Conservation (phyloP, 2,113 vertebrate genomes). For the Cariama cristata region DNA sequence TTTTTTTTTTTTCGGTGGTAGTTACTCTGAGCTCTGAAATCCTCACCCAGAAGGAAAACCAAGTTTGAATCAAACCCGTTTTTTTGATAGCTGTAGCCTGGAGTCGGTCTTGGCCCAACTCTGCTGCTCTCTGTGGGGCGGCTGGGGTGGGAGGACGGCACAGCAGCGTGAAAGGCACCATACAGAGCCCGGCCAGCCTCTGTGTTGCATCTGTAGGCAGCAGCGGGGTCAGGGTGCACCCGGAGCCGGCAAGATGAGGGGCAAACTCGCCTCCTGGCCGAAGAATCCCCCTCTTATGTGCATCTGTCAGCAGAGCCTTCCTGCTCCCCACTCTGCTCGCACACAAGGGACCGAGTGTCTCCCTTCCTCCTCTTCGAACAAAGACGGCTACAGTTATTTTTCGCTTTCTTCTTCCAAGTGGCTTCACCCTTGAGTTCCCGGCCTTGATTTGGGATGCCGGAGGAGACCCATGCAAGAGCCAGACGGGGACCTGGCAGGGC, state of each 20-base stretch:
- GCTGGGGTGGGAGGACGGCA: background rate
- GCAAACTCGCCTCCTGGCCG: background rate
- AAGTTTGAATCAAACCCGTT: background rate
- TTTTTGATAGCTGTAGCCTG: background rate
- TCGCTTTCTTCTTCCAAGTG: background rate
- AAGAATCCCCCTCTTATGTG: background rate
- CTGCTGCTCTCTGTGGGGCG: background rate
- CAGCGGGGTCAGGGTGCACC: background rate
- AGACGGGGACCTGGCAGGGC: background rate
- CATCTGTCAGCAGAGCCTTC: background rate
- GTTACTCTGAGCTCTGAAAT: background rate
- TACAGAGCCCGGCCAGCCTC: background rate
- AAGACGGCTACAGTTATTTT: slow-evolving; percentile 41
- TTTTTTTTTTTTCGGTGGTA: background rate
- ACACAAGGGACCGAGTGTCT: slow-evolving; percentile 76
- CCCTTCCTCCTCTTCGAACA: slow-evolving; percentile 52
- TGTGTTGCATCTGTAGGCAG: background rate
- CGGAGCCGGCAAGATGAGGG: background rate
- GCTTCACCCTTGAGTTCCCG: background rate
- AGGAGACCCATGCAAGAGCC: background rate
- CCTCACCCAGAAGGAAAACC: background rate
- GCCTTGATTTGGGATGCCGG: background rate
- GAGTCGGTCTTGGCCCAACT: background rate
- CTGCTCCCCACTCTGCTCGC: background rate
- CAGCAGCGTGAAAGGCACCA: background rate